Conservation (phyloP, 2,113 vertebrate genomes). For the Misgurnus anguillicaudatus region DNA sequence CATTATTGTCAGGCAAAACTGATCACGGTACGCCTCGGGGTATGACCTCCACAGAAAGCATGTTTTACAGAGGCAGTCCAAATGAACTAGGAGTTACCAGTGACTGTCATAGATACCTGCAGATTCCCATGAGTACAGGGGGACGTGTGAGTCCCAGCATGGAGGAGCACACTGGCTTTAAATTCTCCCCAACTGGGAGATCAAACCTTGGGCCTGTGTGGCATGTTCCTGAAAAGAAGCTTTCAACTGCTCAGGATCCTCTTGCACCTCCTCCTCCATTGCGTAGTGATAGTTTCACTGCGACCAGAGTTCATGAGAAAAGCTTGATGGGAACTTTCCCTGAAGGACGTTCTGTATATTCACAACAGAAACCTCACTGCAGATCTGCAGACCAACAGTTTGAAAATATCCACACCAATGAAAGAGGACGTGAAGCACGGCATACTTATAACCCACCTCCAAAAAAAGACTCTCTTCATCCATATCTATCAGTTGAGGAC, state of each 20-base stretch:
- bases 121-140: slow-evolving; percentile 60
- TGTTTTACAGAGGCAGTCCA: slow-evolving; percentile 77
- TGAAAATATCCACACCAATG: slow-evolving; percentile 58
- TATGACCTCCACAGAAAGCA: slow-evolving; percentile 75
- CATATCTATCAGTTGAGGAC: slow-evolving; percentile 53
- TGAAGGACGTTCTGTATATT: slow-evolving; percentile 64
- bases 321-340: slow-evolving; percentile 62
- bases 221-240: slow-evolving; percentile 85
- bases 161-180: slow-evolving; percentile 69
- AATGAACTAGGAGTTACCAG: slow-evolving; percentile 69
- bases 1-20: slow-evolving; percentile 81
- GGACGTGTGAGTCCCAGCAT: slow-evolving; percentile 63
- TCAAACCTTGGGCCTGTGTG: slow-evolving; percentile 79
- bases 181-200: slow-evolving; percentile 63
- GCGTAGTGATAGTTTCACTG: slow-evolving; percentile 86
- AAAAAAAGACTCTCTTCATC: slow-evolving; percentile 56
- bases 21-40: slow-evolving; percentile 69
- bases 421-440: slow-evolving; percentile 57
- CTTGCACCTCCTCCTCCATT: slow-evolving; percentile 79
- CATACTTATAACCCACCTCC: slow-evolving; percentile 59
- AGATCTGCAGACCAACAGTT: slow-evolving; percentile 63
- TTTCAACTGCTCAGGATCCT: slow-evolving; percentile 67
- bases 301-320: slow-evolving; percentile 82
- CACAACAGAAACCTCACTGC: slow-evolving; percentile 58
- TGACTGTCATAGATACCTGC: slow-evolving; percentile 66